Percentiles rank a stretch among this genome's conserved stretches.
These are phyloP conservation scores for Petrosia ficiformis DNA, from an alignment of 37 sponge, comb jelly and placozoan species.

Conservation along the genomic window DNA sequence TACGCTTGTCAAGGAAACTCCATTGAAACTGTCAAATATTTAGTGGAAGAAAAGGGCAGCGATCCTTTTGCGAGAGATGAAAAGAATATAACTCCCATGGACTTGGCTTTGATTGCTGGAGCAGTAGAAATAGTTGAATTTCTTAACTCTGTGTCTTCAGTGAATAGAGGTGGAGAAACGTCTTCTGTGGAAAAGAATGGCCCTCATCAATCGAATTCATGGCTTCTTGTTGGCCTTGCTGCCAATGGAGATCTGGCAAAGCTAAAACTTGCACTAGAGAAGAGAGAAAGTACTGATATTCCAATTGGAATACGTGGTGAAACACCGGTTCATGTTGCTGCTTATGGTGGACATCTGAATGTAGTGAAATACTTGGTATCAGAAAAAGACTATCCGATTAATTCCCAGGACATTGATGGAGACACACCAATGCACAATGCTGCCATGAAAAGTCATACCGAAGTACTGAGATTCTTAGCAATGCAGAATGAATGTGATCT, in stretches of 20 bases:
- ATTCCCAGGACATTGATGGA: slow-evolving; percentile 13
- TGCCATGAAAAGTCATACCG: slow-evolving; percentile 14
- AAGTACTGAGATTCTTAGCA: slow-evolving; percentile 21
- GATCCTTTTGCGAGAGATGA: slow-evolving; percentile 30
- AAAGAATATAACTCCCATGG: slow-evolving; percentile 63
- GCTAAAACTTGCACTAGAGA: slow-evolving; percentile 2
- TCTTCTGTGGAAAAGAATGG: not conserved
- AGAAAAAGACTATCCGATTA: slow-evolving; percentile 2
- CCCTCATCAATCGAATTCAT: not conserved
- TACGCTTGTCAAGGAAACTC: slow-evolving; percentile 45
- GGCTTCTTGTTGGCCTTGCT: not conserved
- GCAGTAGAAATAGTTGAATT: slow-evolving; percentile 33
- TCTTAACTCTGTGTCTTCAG: slow-evolving; percentile 13
- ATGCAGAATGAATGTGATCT: not conserved
- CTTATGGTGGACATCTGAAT: slow-evolving; percentile 19
- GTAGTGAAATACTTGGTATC: slow-evolving; percentile 40
- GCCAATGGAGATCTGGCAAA: slow-evolving; percentile 23
- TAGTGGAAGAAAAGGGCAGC: slow-evolving; percentile 25
- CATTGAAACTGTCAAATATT: slow-evolving; percentile 41
- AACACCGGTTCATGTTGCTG: slow-evolving; percentile 31
- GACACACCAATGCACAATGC: slow-evolving; percentile 50
- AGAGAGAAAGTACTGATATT: not conserved
- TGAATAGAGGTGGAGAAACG: not conserved
- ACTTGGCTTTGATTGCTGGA: slow-evolving; percentile 73
- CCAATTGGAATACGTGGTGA: slow-evolving; percentile 16